phyloP scores from a whole-genome alignment of 2,888 invertebrate genomes.

The Diarsia rubi region DNA sequence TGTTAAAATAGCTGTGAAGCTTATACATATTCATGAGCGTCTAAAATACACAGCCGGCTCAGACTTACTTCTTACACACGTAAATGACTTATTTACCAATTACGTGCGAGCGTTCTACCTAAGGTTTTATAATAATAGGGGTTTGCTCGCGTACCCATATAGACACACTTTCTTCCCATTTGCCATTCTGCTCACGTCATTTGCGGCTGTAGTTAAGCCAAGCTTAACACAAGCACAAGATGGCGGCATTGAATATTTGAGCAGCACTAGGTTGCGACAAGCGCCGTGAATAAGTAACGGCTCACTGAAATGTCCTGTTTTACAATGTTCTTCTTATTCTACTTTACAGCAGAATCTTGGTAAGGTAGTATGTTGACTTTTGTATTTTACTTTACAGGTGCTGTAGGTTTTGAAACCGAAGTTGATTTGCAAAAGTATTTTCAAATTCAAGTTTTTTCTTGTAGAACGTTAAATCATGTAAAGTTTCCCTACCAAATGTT shows the following conservation, averaged over 20 bases:
- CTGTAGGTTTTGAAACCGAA: not conserved
- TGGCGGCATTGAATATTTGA: conserved; percentile 62
- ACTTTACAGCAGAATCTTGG: conserved; percentile 18
- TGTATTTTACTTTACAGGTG: not conserved
- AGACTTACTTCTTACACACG: conserved; percentile 5
- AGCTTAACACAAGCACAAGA: conserved; percentile 61
- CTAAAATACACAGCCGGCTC: not conserved
- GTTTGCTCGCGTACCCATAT: not conserved
- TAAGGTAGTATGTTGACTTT: not conserved
- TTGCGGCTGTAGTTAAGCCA: conserved; percentile 56
- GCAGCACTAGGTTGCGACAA: conserved; percentile 60
- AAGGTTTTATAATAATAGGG: conserved; percentile 7
- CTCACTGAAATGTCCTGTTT: conserved; percentile 49
- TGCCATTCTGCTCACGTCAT: conserved; percentile 52
- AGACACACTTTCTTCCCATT: conserved; percentile 38
- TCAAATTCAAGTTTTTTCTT: not conserved
- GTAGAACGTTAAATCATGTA: not conserved
- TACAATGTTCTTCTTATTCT: conserved; percentile 45
- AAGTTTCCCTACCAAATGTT: not conserved
- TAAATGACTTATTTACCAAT: conserved; percentile 20
- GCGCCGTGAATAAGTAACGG: conserved; percentile 61
- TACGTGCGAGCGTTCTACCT: not conserved
- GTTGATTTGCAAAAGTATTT: not conserved
- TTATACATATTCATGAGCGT: not conserved
- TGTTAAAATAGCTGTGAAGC: not conserved